Evolutionary conservation across 2,113 vertebrate species (phyloP).

Genomic region (Proterorhinus semilunaris): DNA sequence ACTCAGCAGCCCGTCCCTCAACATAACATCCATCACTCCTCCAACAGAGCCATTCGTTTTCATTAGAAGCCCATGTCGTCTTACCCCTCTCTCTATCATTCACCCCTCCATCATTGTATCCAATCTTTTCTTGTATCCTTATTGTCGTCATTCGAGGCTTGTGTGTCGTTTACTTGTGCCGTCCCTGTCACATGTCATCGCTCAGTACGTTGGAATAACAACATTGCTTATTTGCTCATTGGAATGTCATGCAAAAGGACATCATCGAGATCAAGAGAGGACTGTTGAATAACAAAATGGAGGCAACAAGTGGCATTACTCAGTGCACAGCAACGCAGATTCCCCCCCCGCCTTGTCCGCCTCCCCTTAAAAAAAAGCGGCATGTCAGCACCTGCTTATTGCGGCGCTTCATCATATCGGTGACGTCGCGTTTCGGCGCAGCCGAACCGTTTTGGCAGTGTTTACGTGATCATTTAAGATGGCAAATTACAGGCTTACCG

Average conservation of each 20-base stretch:
- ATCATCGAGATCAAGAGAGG: too few species aligned
- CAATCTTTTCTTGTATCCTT: conserved; percentile 25
- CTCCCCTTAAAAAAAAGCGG: conserved; percentile 12
- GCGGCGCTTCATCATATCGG: conserved; percentile 61
- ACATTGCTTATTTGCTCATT: too few species aligned
- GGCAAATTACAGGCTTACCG: conserved; percentile 82
- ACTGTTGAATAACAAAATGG: too few species aligned
- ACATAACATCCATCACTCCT: conserved; percentile 27
- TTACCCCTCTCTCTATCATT: conserved; percentile 21
- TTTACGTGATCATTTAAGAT: conserved; percentile 79
- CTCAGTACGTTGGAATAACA: too few species aligned
- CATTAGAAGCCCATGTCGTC: conserved; percentile 15
- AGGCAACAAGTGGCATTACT: too few species aligned
- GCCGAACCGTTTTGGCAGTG: conserved; percentile 62
- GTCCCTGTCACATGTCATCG: too few species aligned
- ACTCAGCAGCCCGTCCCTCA: conserved; percentile 42
- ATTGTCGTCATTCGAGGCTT: conserved; percentile 1
- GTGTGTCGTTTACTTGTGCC: not conserved
- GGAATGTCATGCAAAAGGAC: too few species aligned
- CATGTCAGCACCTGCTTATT: conserved; percentile 63
- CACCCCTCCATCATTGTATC: conserved; percentile 30
- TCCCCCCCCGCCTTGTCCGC: not conserved
- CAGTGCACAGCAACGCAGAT: too few species aligned
- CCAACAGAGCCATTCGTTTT: conserved; percentile 34
- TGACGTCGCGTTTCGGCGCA: conserved; percentile 35